Conservation (phyloP, 2,113 vertebrate species). For the Trematomus loennbergii region DNA sequence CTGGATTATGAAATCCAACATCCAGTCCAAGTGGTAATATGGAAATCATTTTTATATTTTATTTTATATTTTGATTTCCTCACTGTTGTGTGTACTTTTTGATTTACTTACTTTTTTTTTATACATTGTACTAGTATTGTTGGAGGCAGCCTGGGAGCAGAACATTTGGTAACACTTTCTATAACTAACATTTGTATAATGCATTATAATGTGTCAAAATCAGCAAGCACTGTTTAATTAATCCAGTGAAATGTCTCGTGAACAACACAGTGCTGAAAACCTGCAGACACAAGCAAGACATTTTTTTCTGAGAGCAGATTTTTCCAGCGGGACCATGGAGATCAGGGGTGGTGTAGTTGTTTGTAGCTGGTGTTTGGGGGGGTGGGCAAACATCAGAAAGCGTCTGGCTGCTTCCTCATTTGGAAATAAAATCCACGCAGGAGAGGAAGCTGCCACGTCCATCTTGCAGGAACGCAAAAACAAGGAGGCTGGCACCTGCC, state of each 20-base stretch:
- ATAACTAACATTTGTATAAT: no score
- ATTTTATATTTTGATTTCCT: no score
- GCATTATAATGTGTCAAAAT: no score
- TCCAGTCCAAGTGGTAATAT: neutral
- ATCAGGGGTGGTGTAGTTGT: neutral
- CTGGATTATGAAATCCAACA: neutral
- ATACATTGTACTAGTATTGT: no score
- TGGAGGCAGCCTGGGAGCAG: no score
- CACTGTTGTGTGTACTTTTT: no score
- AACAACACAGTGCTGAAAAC: neutral
- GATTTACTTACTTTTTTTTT: no score
- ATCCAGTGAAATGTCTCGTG: neutral
- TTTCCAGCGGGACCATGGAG: conserved; percentile 9
- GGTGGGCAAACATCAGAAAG: conserved; percentile 56
- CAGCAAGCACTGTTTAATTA: no score
- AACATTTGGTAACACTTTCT: no score
- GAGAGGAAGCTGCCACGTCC: conserved; percentile 58
- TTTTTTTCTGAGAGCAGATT: conserved; percentile 30
- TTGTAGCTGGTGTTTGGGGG: neutral
- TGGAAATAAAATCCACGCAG: conserved; percentile 68
- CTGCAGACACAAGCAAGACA: neutral
- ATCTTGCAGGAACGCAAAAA: conserved; percentile 72
- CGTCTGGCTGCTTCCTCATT: conserved; percentile 76
- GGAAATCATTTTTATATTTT: no score
- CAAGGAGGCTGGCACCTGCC: conserved; percentile 73